phyloP scores from a whole-genome alignment of 2,113 vertebrate species.

The Thalassarche chlororhynchos region DNA sequence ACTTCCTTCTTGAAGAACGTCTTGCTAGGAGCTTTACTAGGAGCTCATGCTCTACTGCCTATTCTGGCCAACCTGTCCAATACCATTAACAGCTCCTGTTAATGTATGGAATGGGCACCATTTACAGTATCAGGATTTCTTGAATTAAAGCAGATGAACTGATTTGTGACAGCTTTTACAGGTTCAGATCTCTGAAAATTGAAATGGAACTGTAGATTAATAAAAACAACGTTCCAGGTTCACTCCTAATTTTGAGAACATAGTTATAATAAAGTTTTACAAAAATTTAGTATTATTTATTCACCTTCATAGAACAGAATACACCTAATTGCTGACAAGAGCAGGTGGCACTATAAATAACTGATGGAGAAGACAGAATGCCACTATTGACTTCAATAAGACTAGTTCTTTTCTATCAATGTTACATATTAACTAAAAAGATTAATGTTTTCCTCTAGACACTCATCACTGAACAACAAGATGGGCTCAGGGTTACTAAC shows the following conservation, averaged over 20 bases:
- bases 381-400: not conserved
- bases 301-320: not conserved
- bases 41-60: not conserved
- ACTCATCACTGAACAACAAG: not conserved
- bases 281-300: not conserved
- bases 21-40: not conserved
- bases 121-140: not conserved
- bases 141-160: not conserved
- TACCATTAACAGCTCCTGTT: rapidly evolving
- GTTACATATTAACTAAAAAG: not conserved
- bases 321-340: not conserved
- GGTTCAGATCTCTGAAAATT: not conserved
- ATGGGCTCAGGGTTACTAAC: not conserved
- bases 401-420: not conserved
- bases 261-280: not conserved
- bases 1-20: too few relatives aligned
- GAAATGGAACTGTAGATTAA: not conserved
- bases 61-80: not conserved
- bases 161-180: not conserved
- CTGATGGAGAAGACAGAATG: not conserved
- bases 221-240: not conserved
- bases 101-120: not conserved
- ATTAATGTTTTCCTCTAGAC: not conserved
- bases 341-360: not conserved
- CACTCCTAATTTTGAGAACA: not conserved